Conservation (phyloP, 1,140 invertebrate species). For the Drosophila mojavensis region DNA sequence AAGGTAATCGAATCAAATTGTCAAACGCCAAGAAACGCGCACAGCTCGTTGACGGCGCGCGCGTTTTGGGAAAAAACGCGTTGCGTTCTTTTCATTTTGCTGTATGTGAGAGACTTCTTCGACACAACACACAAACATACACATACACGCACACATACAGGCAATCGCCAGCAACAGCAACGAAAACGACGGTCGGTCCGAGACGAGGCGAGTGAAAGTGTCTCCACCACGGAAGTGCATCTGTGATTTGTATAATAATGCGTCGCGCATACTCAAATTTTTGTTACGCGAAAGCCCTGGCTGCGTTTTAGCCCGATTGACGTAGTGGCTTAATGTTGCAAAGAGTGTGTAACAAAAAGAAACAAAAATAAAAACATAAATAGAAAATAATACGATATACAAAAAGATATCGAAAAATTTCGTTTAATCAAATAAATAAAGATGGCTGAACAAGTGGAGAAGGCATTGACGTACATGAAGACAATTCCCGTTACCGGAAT, state of each 20-base stretch:
- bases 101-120: slow-evolving; percentile 58
- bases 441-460: slow-evolving; percentile 68
- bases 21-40: slow-evolving; percentile 37
- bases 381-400: slow-evolving; percentile 5
- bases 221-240: slow-evolving; percentile 71
- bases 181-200: slow-evolving; percentile 44
- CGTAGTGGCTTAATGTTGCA: slow-evolving; percentile 26
- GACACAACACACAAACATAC: slow-evolving; percentile 44
- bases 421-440: slow-evolving; percentile 17
- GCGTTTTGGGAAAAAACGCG: slow-evolving; percentile 65
- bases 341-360: slow-evolving; percentile 26
- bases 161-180: slow-evolving; percentile 49
- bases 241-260: slow-evolving; percentile 81
- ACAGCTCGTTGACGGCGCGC: slow-evolving; percentile 56
- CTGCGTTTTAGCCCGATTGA: slow-evolving; percentile 30
- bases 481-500: slow-evolving; percentile 37
- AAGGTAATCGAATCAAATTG: slow-evolving; percentile 39
- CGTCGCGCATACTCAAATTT: slow-evolving; percentile 79
- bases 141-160: slow-evolving; percentile 35
- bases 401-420: slow-evolving; percentile 18
- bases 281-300: slow-evolving; percentile 58
- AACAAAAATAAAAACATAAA: slow-evolving; percentile 20
- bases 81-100: slow-evolving; percentile 74
- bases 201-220: slow-evolving; percentile 72
- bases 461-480: slow-evolving; percentile 61